Percentiles rank a stretch among this genome's conserved stretches.
Evolutionary conservation across 2,888 invertebrate genomes (phyloP).

Genomic region (Tethea ocularis): DNA sequence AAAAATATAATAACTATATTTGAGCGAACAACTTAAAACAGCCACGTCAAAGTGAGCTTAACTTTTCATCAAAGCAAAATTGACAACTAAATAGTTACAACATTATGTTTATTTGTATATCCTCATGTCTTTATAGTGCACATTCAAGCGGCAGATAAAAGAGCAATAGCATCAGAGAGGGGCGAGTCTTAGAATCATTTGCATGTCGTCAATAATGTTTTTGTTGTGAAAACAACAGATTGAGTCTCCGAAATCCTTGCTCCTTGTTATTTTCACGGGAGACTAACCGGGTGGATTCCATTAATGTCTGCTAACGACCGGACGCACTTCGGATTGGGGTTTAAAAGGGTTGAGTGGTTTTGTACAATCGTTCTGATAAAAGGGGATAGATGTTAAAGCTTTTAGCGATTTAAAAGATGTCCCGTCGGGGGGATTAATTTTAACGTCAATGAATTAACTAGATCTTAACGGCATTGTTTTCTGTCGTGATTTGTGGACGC

Average conservation of each 20-base stretch:
- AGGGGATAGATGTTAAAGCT: conserved; percentile 77
- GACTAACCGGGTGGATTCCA: conserved; percentile 77
- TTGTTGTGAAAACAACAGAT: conserved; percentile 61
- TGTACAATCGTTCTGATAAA: conserved; percentile 81
- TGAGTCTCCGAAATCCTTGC: conserved; percentile 57
- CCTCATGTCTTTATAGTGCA: no score
- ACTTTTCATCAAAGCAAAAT: no score
- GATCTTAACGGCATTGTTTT: conserved; percentile 18
- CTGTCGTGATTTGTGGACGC: conserved; percentile 11
- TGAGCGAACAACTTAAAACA: no score
- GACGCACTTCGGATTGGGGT: conserved; percentile 80
- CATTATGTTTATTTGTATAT: no score
- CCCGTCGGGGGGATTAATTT: conserved; percentile 59
- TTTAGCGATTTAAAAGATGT: conserved; percentile 79
- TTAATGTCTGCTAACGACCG: conserved; percentile 83
- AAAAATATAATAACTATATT: no score
- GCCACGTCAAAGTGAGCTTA: no score
- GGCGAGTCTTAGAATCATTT: conserved; percentile 28
- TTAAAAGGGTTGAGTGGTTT: conserved; percentile 84
- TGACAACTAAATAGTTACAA: no score
- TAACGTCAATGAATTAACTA: conserved; percentile 59
- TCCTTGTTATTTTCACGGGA: conserved; percentile 80
- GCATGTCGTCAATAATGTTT: conserved; percentile 46
- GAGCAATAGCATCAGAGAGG: conserved; percentile 12
- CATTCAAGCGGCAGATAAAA: neutral